A percentile compares a stretch with the other conserved stretches of the same genome.
Conservation (phyloP, 2,113 vertebrate genomes). For the Datnioides undecimradiatus region DNA sequence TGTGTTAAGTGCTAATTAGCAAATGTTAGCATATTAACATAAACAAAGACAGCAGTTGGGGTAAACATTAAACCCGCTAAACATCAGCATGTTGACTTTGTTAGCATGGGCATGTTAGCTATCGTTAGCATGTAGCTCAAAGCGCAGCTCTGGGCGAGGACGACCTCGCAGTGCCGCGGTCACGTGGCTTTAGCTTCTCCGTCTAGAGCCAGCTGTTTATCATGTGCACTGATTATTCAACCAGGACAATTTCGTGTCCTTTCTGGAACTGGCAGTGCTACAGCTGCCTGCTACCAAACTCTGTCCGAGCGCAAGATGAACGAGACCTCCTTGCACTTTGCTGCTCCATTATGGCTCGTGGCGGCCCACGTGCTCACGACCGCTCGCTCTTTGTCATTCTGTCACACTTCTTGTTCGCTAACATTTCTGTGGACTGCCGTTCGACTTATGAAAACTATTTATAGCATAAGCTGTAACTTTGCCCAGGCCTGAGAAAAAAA, state of each 20-base stretch:
- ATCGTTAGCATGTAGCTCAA: background rate
- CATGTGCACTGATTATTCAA: background rate
- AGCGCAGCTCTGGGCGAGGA: background rate
- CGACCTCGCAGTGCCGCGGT: background rate
- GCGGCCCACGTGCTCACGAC: background rate
- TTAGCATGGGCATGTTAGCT: background rate
- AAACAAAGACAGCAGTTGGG: background rate
- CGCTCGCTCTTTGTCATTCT: background rate
- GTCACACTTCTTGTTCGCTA: background rate
- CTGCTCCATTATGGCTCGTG: background rate
- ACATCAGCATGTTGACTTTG: no score
- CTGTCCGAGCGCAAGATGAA: background rate
- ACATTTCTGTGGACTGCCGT: background rate
- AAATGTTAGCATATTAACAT: background rate
- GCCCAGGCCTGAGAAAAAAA: conserved; percentile 4
- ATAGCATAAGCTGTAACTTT: background rate
- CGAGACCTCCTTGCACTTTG: background rate
- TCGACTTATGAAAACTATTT: conserved; percentile 16
- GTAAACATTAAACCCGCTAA: background rate
- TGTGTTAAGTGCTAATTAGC: background rate
- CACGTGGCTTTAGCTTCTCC: no score
- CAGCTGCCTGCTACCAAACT: background rate
- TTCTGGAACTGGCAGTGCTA: no score
- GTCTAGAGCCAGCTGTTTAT: background rate
- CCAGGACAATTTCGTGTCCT: background rate